phyloP scores from a whole-genome alignment of 1,140 invertebrate genomes.

The Goniozus legneri region DNA sequence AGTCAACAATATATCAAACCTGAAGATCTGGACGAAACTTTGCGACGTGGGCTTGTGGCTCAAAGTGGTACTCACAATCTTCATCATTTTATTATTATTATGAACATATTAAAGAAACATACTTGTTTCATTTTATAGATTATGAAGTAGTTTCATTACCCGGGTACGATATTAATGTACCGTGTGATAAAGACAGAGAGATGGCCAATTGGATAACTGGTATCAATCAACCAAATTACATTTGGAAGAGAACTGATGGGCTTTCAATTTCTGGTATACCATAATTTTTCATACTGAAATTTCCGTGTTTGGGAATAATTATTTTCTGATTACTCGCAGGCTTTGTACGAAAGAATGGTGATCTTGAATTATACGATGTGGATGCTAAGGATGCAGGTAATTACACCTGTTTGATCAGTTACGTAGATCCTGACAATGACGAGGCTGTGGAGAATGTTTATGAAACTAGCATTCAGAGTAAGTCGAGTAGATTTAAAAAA shows the following conservation, averaged over 20 bases:
- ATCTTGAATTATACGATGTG: slow-evolving; percentile 34
- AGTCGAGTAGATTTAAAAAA: neutral
- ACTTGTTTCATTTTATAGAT: slow-evolving; percentile 1
- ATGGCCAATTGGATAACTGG: slow-evolving; percentile 35
- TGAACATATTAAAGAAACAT: neutral
- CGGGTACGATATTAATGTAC: slow-evolving; percentile 37
- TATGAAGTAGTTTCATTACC: slow-evolving; percentile 35
- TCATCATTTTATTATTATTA: neutral
- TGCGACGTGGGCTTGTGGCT: slow-evolving; percentile 16
- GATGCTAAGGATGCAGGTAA: slow-evolving; percentile 39
- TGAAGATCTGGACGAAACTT: slow-evolving; percentile 26
- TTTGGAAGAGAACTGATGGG: slow-evolving; percentile 33
- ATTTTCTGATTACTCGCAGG: slow-evolving; percentile 17
- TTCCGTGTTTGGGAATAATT: slow-evolving; percentile 4
- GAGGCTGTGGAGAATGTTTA: slow-evolving; percentile 33
- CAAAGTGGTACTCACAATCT: slow-evolving; percentile 13
- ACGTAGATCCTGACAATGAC: slow-evolving; percentile 42
- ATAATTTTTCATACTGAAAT: slow-evolving; percentile 2
- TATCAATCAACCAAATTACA: slow-evolving; percentile 36
- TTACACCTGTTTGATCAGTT: slow-evolving; percentile 40
- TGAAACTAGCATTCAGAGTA: slow-evolving; percentile 34
- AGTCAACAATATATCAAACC: slow-evolving; percentile 34
- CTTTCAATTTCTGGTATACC: slow-evolving; percentile 28
- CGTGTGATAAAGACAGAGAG: slow-evolving; percentile 34
- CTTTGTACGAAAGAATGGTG: slow-evolving; percentile 34